Percentiles rank a stretch among this genome's conserved stretches.
Evolutionary conservation across 2,888 invertebrate species (phyloP).

Genomic region (Lochmaea capreae): DNA sequence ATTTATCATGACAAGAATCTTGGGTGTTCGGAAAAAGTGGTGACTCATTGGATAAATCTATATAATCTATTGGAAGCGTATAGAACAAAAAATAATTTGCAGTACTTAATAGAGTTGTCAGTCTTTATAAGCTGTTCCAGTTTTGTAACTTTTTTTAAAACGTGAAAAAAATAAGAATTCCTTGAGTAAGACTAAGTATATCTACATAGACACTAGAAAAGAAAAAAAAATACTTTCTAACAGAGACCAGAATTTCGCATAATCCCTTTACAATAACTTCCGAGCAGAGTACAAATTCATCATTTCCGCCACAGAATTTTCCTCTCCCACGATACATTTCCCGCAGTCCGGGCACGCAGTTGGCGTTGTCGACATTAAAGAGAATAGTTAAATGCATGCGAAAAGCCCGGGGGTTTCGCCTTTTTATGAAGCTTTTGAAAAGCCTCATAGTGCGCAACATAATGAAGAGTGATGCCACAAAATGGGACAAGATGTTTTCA

Average conservation of each 20-base stretch:
- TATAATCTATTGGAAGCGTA: no score
- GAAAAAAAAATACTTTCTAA: not conserved
- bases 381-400: conserved; percentile 53
- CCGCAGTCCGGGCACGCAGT: conserved; percentile 39
- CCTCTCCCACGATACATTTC: conserved; percentile 36
- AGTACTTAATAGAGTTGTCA: no score
- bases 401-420: conserved; percentile 45
- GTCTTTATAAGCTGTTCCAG: no score
- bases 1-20: no score
- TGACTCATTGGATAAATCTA: no score
- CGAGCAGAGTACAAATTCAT: conserved; percentile 30
- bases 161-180: no score
- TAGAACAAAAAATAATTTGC: no score
- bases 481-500: conserved; percentile 54
- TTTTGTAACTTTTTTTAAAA: no score
- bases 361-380: conserved; percentile 49
- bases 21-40: no score
- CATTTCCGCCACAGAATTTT: conserved; percentile 34
- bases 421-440: conserved; percentile 51
- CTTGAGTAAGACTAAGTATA: not conserved
- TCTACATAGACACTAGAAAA: not conserved
- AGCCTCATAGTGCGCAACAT: conserved; percentile 47
- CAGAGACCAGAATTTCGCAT: conserved; percentile 29
- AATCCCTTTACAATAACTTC: conserved; percentile 36
- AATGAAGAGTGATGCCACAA: conserved; percentile 56